phyloP scores from a whole-genome alignment of 2,113 vertebrate genomes.

The Ahaetulla prasina region DNA sequence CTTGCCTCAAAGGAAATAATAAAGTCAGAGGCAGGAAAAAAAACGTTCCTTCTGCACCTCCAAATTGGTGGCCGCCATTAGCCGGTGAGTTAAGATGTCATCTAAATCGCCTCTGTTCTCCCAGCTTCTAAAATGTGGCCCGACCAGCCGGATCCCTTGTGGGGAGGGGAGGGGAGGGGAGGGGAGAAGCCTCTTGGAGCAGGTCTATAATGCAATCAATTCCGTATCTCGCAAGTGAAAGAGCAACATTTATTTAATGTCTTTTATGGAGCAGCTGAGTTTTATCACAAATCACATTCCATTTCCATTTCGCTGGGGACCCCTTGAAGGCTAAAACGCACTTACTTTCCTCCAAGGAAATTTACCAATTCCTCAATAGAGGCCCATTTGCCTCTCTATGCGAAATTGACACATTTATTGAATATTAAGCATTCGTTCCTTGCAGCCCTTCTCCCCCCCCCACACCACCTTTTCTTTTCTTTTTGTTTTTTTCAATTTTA shows the following conservation, averaged over 20 bases:
- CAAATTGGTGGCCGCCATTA: conserved; percentile 35
- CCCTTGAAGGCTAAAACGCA: conserved; percentile 76
- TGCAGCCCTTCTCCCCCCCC: not conserved
- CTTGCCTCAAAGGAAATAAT: not conserved
- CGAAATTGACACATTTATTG: conserved; percentile 80
- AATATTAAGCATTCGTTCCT: conserved; percentile 73
- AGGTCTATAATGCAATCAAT: conserved; percentile 76
- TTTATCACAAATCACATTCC: conserved; percentile 82
- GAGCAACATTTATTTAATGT: conserved; percentile 82
- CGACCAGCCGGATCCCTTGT: conserved; percentile 48
- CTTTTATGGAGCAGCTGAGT: conserved; percentile 83
- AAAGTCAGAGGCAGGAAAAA: not conserved
- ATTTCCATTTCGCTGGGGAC: conserved; percentile 74
- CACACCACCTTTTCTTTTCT: no score
- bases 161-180: conserved; percentile 43
- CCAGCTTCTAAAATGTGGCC: not conserved
- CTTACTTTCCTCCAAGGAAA: conserved; percentile 78
- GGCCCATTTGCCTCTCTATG: conserved; percentile 73
- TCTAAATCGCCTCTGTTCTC: conserved; percentile 29
- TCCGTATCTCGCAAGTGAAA: conserved; percentile 74
- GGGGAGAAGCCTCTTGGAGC: conserved; percentile 58
- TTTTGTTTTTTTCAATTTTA: conserved; percentile 34
- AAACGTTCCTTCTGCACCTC: conserved; percentile 5
- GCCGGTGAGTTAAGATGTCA: not conserved
- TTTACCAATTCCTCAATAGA: conserved; percentile 79